Base-by-base conservation (phyloP, 2,888 invertebrate genomes). In the Synergus umbraculus region DNA sequence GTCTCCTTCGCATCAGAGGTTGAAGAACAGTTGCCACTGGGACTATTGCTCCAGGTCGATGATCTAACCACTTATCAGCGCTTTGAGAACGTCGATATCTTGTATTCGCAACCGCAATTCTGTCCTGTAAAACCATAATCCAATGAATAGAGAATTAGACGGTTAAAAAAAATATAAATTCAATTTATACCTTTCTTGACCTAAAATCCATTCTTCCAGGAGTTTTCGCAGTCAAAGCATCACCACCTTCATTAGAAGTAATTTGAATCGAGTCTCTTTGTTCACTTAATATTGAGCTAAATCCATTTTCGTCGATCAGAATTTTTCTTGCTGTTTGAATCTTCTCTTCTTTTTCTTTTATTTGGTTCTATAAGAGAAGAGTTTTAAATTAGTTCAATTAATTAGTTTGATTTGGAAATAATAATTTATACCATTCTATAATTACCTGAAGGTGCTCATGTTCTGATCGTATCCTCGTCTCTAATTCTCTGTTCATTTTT, bases 1-100 rank as follows among this genome's bases (percentile, higher is more conserved):
- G 96, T 85, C 97, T 95, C 88, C 96, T 95, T 80, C 95, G 94
- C 86, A 97, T 95, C 73, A 94, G 94, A 0, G 98, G 98, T 90
- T 98, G 98, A 91, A 97, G 93, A 0, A 98, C 96, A 0, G 98
- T 98, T n/a, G 96, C 97, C 86, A 97, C 93, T 0, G 97, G 96
- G 0, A 97, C 95, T 0, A 96, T 93, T 88, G 95, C 95, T 15
- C 94, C 93, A 0, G 98, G 96, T n/a, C 96, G 95, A 88, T 98
- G 98, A 90, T 98, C 98, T 0, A 98, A 93, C 98, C 98, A 98
- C 0, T 94, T 93, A 78, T 94, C 94, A 0, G 95, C 95, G 0
- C 97, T 98, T 64, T 96, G 94, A 0, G 97, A 97, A 41, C 98
- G 93, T 15, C 97, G 93, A 89, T 96, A 96, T 7, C 96, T 93